Conservation (phyloP, 2,797 vertebrate species). For the Anguilla anguilla region DNA sequence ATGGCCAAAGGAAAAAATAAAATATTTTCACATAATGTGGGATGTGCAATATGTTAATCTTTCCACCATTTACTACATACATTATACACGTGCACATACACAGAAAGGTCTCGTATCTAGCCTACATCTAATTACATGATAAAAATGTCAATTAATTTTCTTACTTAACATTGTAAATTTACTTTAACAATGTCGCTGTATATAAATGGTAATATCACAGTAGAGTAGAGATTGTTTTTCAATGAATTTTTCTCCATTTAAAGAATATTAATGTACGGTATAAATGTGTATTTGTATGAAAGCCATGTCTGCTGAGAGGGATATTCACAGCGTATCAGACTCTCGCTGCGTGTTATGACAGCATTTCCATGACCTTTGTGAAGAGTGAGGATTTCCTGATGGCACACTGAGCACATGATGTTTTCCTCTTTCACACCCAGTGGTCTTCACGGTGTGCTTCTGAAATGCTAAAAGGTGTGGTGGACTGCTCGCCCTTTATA, state of each 20-base stretch:
- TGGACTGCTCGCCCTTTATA: constrained; percentile 50
- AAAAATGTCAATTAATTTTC: background rate
- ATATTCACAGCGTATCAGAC: background rate
- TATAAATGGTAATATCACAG: background rate
- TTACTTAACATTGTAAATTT: no score
- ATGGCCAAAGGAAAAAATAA: no score
- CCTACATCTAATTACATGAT: background rate
- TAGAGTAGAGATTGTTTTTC: background rate
- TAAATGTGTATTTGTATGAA: background rate
- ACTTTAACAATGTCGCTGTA: background rate
- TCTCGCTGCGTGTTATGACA: background rate
- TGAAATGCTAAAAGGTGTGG: constrained; percentile 70
- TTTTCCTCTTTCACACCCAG: constrained; percentile 56
- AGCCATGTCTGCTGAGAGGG: background rate
- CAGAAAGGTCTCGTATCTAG: background rate
- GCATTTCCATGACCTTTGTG: constrained; percentile 55
- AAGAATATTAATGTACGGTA: background rate
- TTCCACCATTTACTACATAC: background rate
- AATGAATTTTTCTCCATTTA: background rate
- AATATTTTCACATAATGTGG: no score
- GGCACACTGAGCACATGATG: background rate
- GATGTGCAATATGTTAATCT: background rate
- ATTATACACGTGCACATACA: background rate
- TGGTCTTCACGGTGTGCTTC: constrained; percentile 66
- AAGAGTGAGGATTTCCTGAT: constrained; percentile 30